Evolutionary conservation across 2,888 invertebrate genomes (phyloP).

Genomic region (Tiliacea aurago): DNA sequence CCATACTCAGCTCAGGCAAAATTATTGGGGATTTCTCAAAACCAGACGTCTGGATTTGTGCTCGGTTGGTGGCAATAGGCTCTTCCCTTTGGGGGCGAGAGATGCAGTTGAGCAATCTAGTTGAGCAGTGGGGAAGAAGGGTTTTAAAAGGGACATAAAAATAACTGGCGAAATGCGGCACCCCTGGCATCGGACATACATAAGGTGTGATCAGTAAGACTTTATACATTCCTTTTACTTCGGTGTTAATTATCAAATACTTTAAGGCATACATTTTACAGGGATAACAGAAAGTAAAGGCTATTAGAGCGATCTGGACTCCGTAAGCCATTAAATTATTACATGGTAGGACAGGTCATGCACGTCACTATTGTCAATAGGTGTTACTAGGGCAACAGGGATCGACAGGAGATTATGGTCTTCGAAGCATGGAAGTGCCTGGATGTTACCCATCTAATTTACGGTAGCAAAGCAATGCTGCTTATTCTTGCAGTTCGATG

Average conservation of each 20-base stretch:
- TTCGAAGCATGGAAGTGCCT: background rate
- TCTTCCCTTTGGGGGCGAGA: background rate
- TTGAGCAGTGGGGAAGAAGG: too few species aligned
- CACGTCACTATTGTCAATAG: background rate
- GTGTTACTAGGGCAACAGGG: background rate
- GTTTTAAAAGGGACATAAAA: background rate
- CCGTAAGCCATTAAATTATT: too few species aligned
- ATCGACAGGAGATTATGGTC: background rate
- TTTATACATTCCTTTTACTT: background rate
- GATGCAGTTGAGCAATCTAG: too few species aligned
- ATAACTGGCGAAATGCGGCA: background rate
- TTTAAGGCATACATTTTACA: background rate
- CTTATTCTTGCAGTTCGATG: background rate
- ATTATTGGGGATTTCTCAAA: too few species aligned
- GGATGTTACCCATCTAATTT: background rate
- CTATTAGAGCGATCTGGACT: background rate
- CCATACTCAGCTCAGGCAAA: too few species aligned
- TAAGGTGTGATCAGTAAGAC: background rate
- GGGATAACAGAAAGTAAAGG: background rate
- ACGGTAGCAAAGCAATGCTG: background rate
- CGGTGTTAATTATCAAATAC: background rate
- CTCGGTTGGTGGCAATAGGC: background rate
- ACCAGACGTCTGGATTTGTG: too few species aligned
- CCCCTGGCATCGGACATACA: too few species aligned
- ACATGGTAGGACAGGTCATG: background rate